Base-by-base conservation (phyloP, 2,113 vertebrate genomes). In the Pollimyrus isidori region DNA sequence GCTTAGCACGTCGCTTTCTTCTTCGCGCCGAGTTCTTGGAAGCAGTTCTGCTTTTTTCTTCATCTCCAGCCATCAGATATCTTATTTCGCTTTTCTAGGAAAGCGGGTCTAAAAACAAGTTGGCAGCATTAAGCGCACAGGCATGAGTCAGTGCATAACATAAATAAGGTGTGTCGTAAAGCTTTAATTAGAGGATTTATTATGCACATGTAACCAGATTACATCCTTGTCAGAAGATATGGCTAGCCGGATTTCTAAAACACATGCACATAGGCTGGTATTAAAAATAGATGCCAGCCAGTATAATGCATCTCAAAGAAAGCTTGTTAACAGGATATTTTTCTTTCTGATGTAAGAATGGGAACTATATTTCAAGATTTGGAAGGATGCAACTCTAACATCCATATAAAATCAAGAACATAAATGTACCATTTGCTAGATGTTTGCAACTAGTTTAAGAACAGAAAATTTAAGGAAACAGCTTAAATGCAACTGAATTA, bases 41-140 rank as follows among this genome's bases (percentile, higher is more conserved):
- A 89, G 49, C 49, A 9, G n/a, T 35, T 82, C 88, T 56, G 69
- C 56, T 82, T 88, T 69, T 88, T 80, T 80, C 30, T 49, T 88
- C 69, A 48, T 69, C 65, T 82, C 46, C 69, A 83, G 69, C 50
- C 88, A 76, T 82, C 26, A 83, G 69, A 82, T 89, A 82, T 89
- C 88, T 82, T 89, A 35, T 89, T 89, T 89, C 88, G 50, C 73
- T 89, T 53, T 52, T 82, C 69, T 52, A 80, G 65, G 69, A 80
- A 88, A 88, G 23, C 30, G 23, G 76, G 48, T 82, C 73, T 89
- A 49, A 82, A 50, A 82, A 88, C 11, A 73, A 89, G 88, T 48
- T 76, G 87, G 45, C 62, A 73, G 58, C 15, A 30, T 82, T 35
- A 19, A 3, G 62, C 49, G 19, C 21, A 45, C 7, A 83, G 39